Base-by-base conservation (phyloP, 1,140 invertebrate genomes). In the Drosophila miranda region DNA sequence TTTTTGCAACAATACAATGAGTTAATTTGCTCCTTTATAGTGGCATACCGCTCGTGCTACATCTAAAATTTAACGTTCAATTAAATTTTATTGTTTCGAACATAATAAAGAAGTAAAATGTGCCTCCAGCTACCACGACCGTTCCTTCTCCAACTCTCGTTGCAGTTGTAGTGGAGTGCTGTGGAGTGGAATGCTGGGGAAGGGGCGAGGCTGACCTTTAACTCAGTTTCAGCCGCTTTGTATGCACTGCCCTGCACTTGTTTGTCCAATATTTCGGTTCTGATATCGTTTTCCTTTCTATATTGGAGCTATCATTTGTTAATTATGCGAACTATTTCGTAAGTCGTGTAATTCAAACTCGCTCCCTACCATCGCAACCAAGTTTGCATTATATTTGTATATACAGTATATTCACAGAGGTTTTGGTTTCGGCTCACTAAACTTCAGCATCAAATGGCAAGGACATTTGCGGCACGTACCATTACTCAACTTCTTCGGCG, bases 51-150 rank as follows among this genome's bases (percentile, higher is more conserved):
- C 71, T 78, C 75, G 71, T 75, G 75, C 75, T 78, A 53, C 71
- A 72, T 61, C 75, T 78, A 70, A 78, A 78, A 75, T 78, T 78
- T 75, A 78, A 78, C 72, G 75, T 78, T 75, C 75, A 78, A 78
- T 78, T 78, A 75, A 75, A 78, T 78, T 78, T 75, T 75, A 78
- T 78, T 78, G 75, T 78, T 78, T 75, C 56, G 66, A 64, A 78
- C 71, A 75, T 78, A 78, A 78, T 78, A 66, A 78, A 78, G 75
- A 78, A 78, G 75, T 78, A 78, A 78, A 78, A 66, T 73, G 48
- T 49, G 75, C 75, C 57, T 60, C 71, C 46, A 61, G 74, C 48
- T 69, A 72, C 49, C 68, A 38, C 34, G 34, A 38, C 9, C 34
- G 57, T 30, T 54, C 38, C 45, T 30, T 7, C 68, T 50, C 7